Percentiles rank a stretch among this genome's conserved stretches.
phyloP scores from a whole-genome alignment of 2,113 vertebrate genomes.

The Gymnorhina tibicen region DNA sequence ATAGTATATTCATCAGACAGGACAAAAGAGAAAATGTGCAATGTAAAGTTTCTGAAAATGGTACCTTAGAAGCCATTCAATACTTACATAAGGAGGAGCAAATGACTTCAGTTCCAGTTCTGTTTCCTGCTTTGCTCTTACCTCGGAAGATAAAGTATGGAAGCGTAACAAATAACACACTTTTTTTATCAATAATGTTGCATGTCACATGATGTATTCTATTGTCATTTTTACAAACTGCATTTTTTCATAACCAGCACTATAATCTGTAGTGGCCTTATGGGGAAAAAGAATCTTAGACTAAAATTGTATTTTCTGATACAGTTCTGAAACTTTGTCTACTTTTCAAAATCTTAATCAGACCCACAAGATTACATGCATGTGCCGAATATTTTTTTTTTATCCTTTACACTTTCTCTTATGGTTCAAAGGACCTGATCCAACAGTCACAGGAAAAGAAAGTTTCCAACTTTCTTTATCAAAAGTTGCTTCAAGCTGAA shows the following conservation, averaged over 20 bases:
- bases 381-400: not conserved
- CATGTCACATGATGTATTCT: not conserved
- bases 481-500: not conserved
- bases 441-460: not conserved
- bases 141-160: conserved; percentile 68
- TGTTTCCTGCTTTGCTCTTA: conserved; percentile 86
- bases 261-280: not conserved
- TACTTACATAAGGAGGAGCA: conserved; percentile 87
- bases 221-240: not conserved
- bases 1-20: not conserved
- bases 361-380: not conserved
- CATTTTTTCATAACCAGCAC: not conserved
- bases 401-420: not conserved
- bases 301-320: not conserved
- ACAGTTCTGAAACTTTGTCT: not conserved
- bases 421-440: not conserved
- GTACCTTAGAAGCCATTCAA: not conserved
- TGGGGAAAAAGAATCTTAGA: not conserved
- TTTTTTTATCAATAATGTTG: not conserved
- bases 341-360: not conserved
- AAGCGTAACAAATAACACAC: not conserved
- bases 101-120: conserved; percentile 88
- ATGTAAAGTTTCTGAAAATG: not conserved
- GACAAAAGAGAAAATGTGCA: not conserved
- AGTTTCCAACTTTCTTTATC: not conserved